Evolutionary conservation across 2,888 invertebrate species (phyloP).

Genomic region (Parascotia fuliginaria): DNA sequence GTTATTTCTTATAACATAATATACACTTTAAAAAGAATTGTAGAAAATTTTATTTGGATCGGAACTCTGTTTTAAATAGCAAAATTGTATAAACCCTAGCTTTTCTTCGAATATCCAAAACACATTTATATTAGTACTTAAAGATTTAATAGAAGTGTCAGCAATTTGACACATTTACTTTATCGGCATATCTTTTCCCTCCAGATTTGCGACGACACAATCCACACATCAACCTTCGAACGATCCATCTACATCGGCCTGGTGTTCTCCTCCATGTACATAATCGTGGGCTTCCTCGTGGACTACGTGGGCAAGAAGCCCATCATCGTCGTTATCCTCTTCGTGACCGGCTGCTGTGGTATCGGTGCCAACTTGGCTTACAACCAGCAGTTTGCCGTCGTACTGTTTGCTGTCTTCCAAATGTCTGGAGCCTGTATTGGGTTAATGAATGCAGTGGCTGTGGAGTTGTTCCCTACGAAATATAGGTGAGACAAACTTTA

Average conservation of each 20-base stretch:
- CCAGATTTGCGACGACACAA: constrained; percentile 78
- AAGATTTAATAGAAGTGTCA: too few relatives aligned
- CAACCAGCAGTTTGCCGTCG: constrained; percentile 85
- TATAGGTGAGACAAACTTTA: constrained; percentile 70
- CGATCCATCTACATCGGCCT: constrained; percentile 89
- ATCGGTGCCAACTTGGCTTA: constrained; percentile 86
- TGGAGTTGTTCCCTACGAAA: constrained; percentile 87
- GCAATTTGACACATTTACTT: too few relatives aligned
- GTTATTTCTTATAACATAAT: constrained; percentile 11
- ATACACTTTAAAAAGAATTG: too few relatives aligned
- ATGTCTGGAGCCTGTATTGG: constrained; percentile 86
- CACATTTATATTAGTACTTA: too few relatives aligned
- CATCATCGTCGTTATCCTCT: constrained; percentile 78
- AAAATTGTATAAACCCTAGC: too few relatives aligned
- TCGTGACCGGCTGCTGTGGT: constrained; percentile 84
- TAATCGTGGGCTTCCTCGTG: constrained; percentile 87
- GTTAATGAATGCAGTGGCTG: constrained; percentile 84
- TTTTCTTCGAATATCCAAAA: too few relatives aligned
- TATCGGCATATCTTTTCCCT: constrained; percentile 27
- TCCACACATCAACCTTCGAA: constrained; percentile 87
- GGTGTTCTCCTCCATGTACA: constrained; percentile 87
- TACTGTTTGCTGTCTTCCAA: constrained; percentile 84
- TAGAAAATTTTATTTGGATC: too few relatives aligned
- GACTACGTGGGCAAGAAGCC: constrained; percentile 83
- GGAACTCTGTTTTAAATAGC: too few relatives aligned